Base-by-base conservation (phyloP, 2,888 invertebrate genomes). In the Stratiomys singularior region DNA sequence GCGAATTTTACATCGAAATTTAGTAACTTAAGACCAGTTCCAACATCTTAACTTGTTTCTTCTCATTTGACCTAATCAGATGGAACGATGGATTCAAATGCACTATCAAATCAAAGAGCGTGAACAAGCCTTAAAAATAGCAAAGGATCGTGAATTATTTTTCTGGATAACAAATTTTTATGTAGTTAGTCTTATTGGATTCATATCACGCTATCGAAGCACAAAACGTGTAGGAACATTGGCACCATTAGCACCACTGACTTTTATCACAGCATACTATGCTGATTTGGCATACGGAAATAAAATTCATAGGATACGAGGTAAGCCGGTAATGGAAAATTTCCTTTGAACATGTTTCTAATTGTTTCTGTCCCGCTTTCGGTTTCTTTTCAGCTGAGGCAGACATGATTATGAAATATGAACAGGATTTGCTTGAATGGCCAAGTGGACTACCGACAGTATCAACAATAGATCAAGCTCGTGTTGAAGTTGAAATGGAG, bases 71-170 rank as follows among this genome's bases (percentile, higher is more conserved):
- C 52, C 4, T 52, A n/a, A 9, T 52, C 18, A 92, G 94, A 90
- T 94, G 89, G 94, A 94, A 84, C 89, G 94, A 79, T 94, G 94
- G 88, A 91, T 95, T 81, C 94, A 94, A 84, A 90, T 95, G 89
- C 93, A 92, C 85, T 92, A 93, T 86, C 93, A 93, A 86, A 91
- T 95, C 88, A 90, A 93, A 83, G 93, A 94, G 84, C 88, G 93
- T 79, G 89, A 92, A 87, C 89, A 91, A 86, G 94, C 95, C 0
- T 87, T 92, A 87, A 89, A 92, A 85, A 89, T 94, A 78, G 93
- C 94, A 0, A 89, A 90, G 83, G 89, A 90, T 80, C 88, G 94
- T 81, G 94, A 95, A 83, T 87, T 93, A 23, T 92, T 93, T 83
- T 89, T 92, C 82, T 95, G 94, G 93, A 87, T 92, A 77, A 89